phyloP scores from a whole-genome alignment of 1,140 invertebrate genomes.

The Drosophila trapezifrons region DNA sequence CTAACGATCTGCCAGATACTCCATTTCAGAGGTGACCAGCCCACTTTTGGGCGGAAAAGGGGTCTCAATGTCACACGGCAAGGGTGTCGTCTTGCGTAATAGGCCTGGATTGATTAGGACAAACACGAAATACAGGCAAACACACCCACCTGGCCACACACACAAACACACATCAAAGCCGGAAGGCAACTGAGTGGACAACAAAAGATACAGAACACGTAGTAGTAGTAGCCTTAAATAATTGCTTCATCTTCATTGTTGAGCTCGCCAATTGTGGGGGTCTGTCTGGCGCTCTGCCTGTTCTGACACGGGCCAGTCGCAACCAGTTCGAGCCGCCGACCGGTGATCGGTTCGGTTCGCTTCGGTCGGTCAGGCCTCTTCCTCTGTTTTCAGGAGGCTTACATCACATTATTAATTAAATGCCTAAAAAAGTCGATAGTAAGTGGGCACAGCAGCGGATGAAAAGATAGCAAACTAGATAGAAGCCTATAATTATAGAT shows the following conservation, averaged over 20 bases:
- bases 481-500: not conserved
- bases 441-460: conserved; percentile 6
- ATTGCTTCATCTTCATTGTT: conserved; percentile 59
- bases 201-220: conserved; percentile 27
- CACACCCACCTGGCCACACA: conserved; percentile 40
- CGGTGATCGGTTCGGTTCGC: conserved; percentile 17
- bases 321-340: conserved; percentile 60
- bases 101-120: conserved; percentile 25
- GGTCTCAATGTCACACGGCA: conserved; percentile 55
- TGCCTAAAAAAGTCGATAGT: conserved; percentile 12
- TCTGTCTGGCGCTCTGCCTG: not conserved
- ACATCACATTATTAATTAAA: conserved; percentile 65
- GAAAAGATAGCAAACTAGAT: not conserved
- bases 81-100: conserved; percentile 29
- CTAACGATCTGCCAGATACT: conserved; percentile 13
- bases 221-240: conserved; percentile 31
- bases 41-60: conserved; percentile 34
- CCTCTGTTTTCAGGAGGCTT: conserved; percentile 34
- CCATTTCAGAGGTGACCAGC: conserved; percentile 19
- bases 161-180: conserved; percentile 19
- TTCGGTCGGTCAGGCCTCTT: conserved; percentile 4
- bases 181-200: conserved; percentile 52
- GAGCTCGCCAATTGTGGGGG: conserved; percentile 26
- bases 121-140: conserved; percentile 9
- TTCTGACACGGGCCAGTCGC: conserved; percentile 40